These are phyloP conservation scores for Ophioninae sp. DNA, from an alignment of 2,888 invertebrate species.

Conservation along the genomic window DNA sequence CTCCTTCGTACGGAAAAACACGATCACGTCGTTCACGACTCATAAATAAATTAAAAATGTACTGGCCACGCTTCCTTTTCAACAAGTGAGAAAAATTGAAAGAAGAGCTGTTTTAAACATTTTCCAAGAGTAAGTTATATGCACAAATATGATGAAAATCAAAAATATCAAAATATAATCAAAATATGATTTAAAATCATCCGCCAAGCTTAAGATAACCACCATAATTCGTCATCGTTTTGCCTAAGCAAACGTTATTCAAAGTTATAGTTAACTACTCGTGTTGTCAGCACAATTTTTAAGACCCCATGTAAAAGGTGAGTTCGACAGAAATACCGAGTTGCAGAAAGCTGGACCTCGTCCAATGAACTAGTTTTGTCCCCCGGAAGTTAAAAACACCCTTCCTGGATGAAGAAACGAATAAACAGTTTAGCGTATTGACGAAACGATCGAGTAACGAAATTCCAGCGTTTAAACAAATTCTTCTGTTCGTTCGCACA, in stretches of 20 bases:
- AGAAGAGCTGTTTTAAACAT: conserved; percentile 2
- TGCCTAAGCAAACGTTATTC: neutral
- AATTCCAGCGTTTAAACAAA: neutral
- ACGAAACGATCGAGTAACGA: neutral
- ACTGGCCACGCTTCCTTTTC: neutral
- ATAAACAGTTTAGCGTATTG: too few species aligned
- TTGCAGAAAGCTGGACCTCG: too few species aligned
- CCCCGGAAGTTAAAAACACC: too few species aligned
- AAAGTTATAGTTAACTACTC: neutral
- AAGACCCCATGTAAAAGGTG: neutral
- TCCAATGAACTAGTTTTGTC: too few species aligned
- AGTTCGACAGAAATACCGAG: too few species aligned
- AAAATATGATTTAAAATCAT: neutral
- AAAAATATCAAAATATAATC: neutral
- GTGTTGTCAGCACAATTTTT: neutral
- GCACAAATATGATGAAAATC: neutral
- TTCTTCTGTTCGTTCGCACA: neutral
- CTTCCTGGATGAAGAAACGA: too few species aligned
- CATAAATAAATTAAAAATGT: conserved; percentile 13
- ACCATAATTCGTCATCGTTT: neutral
- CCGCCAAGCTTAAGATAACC: neutral
- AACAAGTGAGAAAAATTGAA: neutral
- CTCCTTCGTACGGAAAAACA: neutral
- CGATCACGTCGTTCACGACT: neutral
- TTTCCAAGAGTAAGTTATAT: neutral